Evolutionary conservation across 2,113 vertebrate species (phyloP), one percentile per base, ranked within the genome.

Genomic region (Alectura lathami): DNA sequence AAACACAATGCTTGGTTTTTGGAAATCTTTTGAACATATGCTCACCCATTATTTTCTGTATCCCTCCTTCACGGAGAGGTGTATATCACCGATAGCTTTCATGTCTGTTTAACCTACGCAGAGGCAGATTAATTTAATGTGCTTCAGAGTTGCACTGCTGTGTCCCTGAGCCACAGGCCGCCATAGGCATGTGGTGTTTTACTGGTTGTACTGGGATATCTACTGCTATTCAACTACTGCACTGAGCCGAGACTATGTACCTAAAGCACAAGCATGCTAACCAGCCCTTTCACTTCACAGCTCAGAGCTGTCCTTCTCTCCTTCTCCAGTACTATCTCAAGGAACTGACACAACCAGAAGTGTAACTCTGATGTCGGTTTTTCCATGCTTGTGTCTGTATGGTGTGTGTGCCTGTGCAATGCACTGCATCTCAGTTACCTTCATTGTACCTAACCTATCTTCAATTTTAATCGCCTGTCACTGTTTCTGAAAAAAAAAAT

Each of bases 301-400:
- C 6, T 23, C n/a, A 68, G 36, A 67, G 86, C 5, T 14, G 8
- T 17, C 43, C 23, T 64, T 54, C 36, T 78, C 11, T 17, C 43
- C 23, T 64, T 54, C 36, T 78, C 11, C 40, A 73, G 23, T 7
- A 5, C 4, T 48, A 11, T 20, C 29, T 43, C 17, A 11, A n/a
- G 56, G 59, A 67, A 47, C 16, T 51, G 22, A 12, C 64, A 9
- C n/a, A 72, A 59, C 2, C 20, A 14, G 13, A 68, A 47, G 13
- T 3, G 1, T 38, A 50, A 15, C 16, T 32, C 10, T 1, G 2
- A 21, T 2, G 30, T 7, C 8, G 34, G 1, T 10, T 64, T 79
- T 68, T 56, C 26, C 13, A 0, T 50, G 16, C 47, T 63, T 59
- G 6, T 27, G 12, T n/a, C 20, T 26, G 20, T 30, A 2, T 12